phyloP scores from a whole-genome alignment of 1,140 invertebrate species.

The Drosophila novamexicana region DNA sequence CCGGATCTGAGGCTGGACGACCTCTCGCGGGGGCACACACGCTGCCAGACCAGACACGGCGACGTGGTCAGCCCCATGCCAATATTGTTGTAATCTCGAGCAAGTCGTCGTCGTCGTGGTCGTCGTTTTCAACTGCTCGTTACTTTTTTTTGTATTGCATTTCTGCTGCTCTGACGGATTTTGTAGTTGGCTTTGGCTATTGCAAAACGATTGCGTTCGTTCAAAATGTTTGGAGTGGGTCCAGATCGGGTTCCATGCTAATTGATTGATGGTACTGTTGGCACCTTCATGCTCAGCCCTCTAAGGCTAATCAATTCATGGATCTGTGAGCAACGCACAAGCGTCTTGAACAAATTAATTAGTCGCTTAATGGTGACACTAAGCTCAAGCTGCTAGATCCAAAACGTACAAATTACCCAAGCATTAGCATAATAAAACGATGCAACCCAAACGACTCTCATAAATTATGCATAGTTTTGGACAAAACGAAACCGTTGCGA shows the following conservation, averaged over 20 bases:
- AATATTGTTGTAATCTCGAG: constrained; percentile 30
- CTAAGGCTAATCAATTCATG: constrained; percentile 72
- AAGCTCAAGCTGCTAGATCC: constrained; percentile 65
- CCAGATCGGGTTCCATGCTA: constrained; percentile 24
- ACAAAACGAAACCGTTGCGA: constrained; percentile 74
- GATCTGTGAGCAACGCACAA: constrained; percentile 35
- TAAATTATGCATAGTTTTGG: constrained; percentile 80
- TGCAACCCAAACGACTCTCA: constrained; percentile 69
- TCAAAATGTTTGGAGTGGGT: background rate
- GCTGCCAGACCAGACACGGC: constrained; percentile 55
- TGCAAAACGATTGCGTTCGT: constrained; percentile 58
- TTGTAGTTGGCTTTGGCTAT: constrained; percentile 36
- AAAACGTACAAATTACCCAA: constrained; percentile 76
- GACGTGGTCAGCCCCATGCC: constrained; percentile 55
- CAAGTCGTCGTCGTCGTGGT: constrained; percentile 19
- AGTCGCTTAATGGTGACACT: constrained; percentile 82
- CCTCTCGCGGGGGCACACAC: constrained; percentile 76
- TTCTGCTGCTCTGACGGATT: constrained; percentile 52
- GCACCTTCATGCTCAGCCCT: constrained; percentile 70
- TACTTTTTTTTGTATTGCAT: constrained; percentile 68
- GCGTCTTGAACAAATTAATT: constrained; percentile 82
- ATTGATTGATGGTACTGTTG: constrained; percentile 78
- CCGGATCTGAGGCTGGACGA: constrained; percentile 72
- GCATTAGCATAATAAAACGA: constrained; percentile 81
- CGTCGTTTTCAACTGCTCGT: constrained; percentile 23